Percentiles rank a stretch among this genome's conserved stretches.
These are phyloP conservation scores for Coptodon bakossiorum DNA, from an alignment of 2,113 vertebrate genomes.

Conservation along the genomic window DNA sequence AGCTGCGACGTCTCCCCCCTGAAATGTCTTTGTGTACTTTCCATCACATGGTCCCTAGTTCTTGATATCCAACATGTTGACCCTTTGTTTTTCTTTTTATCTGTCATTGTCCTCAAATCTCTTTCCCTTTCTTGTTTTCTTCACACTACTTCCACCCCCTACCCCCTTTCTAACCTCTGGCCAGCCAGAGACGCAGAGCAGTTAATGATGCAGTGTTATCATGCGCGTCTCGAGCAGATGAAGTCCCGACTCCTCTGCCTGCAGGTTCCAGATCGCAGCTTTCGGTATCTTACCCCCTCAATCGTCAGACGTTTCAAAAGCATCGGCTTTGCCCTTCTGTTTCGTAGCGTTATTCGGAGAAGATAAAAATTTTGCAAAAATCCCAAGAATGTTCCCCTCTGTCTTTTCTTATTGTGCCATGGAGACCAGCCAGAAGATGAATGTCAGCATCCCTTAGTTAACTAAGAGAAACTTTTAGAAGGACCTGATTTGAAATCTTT, in stretches of 20 bases:
- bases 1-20: background rate
- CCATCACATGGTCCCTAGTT: background rate
- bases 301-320: background rate
- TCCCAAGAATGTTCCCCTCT: background rate
- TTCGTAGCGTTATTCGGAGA: constrained; percentile 11
- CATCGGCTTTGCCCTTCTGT: background rate
- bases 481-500: background rate
- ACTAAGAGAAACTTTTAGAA: background rate
- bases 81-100: background rate
- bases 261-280: background rate
- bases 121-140: background rate
- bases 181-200: background rate
- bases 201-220: background rate
- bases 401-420: background rate
- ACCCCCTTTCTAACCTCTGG: background rate
- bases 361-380: background rate
- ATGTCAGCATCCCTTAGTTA: background rate
- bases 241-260: constrained; percentile 13
- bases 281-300: background rate
- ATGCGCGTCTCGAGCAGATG: background rate
- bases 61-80: background rate
- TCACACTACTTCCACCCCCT: background rate
- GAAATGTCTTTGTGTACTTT: background rate
- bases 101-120: background rate
- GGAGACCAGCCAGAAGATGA: background rate